phyloP scores from a whole-genome alignment of 1,140 invertebrate genomes.

The Pseudomyrmex gracilis region DNA sequence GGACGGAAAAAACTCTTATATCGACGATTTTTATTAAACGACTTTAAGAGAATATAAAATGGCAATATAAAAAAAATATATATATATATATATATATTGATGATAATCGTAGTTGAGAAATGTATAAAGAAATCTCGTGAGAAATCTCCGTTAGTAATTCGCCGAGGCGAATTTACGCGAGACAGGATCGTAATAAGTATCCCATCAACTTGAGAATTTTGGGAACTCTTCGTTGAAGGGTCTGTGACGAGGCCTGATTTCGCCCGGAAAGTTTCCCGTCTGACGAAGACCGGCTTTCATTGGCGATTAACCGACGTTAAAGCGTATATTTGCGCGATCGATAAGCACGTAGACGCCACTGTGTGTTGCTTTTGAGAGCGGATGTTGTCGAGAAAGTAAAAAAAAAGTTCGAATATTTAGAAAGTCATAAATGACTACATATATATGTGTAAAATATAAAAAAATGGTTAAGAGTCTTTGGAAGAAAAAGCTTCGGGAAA shows the following conservation, averaged over 20 bases:
- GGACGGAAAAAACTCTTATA: neutral
- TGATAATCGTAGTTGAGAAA: no score
- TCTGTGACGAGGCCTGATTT: conserved; percentile 50
- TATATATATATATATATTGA: no score
- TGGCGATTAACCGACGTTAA: conserved; percentile 72
- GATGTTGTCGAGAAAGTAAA: neutral
- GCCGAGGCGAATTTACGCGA: conserved; percentile 12
- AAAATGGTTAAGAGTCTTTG: conserved; percentile 39
- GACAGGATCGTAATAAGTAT: conserved; percentile 8
- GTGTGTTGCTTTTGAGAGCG: conserved; percentile 3
- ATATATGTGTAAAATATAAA: conserved; percentile 4
- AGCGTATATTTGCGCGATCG: conserved; percentile 69
- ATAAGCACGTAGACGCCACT: conserved; percentile 45
- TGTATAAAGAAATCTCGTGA: conserved; percentile 23
- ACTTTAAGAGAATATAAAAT: neutral
- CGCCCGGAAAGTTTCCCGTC: conserved; percentile 33
- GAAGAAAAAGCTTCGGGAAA: conserved; percentile 17
- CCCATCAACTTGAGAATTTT: conserved; percentile 14
- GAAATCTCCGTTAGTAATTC: conserved; percentile 20
- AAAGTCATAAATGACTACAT: neutral
- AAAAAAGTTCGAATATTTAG: conserved; percentile 2
- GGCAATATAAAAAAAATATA: no score
- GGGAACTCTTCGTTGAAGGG: conserved; percentile 5
- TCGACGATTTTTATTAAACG: conserved; percentile 17
- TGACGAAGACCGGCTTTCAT: conserved; percentile 61